Base-by-base conservation (phyloP, 2,888 invertebrate species). In the Morinoia aosen region DNA sequence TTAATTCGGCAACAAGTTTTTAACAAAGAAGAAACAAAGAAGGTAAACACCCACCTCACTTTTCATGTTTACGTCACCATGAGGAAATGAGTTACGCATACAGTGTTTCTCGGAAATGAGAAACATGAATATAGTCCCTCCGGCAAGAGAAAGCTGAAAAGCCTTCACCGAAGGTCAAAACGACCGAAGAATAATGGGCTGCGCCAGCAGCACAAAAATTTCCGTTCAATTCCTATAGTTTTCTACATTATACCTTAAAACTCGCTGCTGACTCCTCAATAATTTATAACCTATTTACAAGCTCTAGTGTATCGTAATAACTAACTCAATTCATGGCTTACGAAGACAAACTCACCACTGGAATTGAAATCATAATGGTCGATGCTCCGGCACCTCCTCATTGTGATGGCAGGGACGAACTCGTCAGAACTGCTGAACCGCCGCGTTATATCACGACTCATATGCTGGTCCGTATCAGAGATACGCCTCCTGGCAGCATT, bases 321-420 rank as follows among this genome's bases (percentile, higher is more conserved):
- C 33, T 33, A 25, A 33, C 25, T 33, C 8, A 76, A 76, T 7
- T 25, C 76, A 76, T 76, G 76, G 8, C 10, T 76, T 10, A 76
- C 16, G 1, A 8, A 33, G 2, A 33, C 19, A 12, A 14, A 90
- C 90, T 90, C 40, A 93, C 93, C 93, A n/a, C 58, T 93, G 16
- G 93, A 56, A 57, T 93, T 93, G 93, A 93, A 93, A 57, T 93
- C 93, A n/a, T 58, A 93, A 57, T 93, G 93, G 33, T 93, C 93
- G 93, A 56, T 93, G 93, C 93, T 93, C 0, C 93, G 56, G 33
- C 48, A 93, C 93, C 93, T 56, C 93, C 93, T 93, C 57, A 39
- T 93, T 48, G 48, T 57, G 57, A 57, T 14, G 19, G 39, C 33
- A 8, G 93, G 93, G 19, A 57, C 57, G n/a, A 93, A 33, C n/a